Evolutionary conservation across 2,888 invertebrate genomes (phyloP), one percentile per base, ranked within the genome.

Genomic region (Cheilosia grossa): DNA sequence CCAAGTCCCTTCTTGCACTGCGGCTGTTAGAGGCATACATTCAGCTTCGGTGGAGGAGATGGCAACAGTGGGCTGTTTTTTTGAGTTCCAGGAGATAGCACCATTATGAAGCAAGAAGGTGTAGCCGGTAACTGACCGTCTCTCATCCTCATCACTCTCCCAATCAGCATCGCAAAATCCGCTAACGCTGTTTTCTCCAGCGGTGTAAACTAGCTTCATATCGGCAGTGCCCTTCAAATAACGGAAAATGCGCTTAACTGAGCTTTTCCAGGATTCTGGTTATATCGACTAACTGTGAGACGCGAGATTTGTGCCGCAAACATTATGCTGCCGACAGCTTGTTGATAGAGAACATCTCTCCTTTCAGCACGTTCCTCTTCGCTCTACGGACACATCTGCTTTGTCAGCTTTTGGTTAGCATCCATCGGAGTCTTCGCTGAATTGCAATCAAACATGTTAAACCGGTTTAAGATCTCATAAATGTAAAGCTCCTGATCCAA

Each of bases 41-140:
- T 33, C 27, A 10, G 64, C 64, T 49, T 64, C 49, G 9, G 33
- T 64, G 2, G 15, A 33, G 17, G 37, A 64, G 13, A 49, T 47
- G 49, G 33, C 33, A 33, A 64, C 37, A 21, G 37, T 49, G 44
- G 49, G 63, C 13, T 64, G 33, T 49, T 64, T 64, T 21, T 64
- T 64, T 3, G 64, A 47, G 17, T 49, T 33, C 19, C 30, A 63
- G 2, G 30, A 47, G 4, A 63, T 63, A 1, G 19, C 33, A 33
- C 15, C 27, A 24, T 53, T 53, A 19, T 24, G 53, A 15, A 53
- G 15, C 15, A 24, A 5, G 21, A 53, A 53, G 27, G 5, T 13
- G n/a, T 64, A 63, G 5, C 17, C 17, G 2, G 61, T 44, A 44
- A 61, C 27, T 10, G 44, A 61, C 6, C 27, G 13, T 44, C 61